phyloP scores from a whole-genome alignment of 2,888 invertebrate genomes.

The Coelogynopora nodosa region DNA sequence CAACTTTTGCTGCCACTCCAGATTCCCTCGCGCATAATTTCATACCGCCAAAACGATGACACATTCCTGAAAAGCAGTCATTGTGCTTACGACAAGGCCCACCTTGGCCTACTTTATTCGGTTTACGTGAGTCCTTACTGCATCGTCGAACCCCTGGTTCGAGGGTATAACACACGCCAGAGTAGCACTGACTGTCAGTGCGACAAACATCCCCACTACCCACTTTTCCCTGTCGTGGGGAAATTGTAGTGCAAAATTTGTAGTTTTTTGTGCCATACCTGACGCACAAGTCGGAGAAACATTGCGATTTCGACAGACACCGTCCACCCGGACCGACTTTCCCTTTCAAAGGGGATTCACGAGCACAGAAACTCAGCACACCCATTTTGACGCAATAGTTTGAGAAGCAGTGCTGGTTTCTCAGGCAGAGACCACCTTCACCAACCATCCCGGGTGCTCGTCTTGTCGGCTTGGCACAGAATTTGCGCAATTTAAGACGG shows the following conservation, averaged over 20 bases:
- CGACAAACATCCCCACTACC: constrained; percentile 32
- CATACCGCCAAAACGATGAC: neutral
- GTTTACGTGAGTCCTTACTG: constrained; percentile 7
- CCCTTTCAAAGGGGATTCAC: neutral
- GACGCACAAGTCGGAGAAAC: constrained; percentile 36
- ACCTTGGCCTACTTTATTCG: constrained; percentile 6
- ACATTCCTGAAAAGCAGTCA: constrained; percentile 25
- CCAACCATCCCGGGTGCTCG: neutral
- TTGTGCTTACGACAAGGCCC: constrained; percentile 8
- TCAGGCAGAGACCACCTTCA: constrained; percentile 4
- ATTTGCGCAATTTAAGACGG: neutral
- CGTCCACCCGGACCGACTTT: constrained; percentile 34
- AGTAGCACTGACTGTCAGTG: constrained; percentile 8
- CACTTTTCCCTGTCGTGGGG: neutral
- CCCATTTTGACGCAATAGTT: constrained; percentile 11
- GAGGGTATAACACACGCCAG: neutral
- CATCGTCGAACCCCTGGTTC: neutral
- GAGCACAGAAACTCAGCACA: constrained; percentile 21
- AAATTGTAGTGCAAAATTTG: constrained; percentile 22
- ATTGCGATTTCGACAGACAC: neutral
- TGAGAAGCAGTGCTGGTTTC: constrained; percentile 30
- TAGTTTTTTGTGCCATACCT: neutral
- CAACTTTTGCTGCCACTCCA: neutral
- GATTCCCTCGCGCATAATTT: constrained; percentile 26
- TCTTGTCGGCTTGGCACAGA: constrained; percentile 25